These are phyloP conservation scores for Spinus pinus DNA, from an alignment of 2,797 vertebrate genomes.

Conservation along the genomic window DNA sequence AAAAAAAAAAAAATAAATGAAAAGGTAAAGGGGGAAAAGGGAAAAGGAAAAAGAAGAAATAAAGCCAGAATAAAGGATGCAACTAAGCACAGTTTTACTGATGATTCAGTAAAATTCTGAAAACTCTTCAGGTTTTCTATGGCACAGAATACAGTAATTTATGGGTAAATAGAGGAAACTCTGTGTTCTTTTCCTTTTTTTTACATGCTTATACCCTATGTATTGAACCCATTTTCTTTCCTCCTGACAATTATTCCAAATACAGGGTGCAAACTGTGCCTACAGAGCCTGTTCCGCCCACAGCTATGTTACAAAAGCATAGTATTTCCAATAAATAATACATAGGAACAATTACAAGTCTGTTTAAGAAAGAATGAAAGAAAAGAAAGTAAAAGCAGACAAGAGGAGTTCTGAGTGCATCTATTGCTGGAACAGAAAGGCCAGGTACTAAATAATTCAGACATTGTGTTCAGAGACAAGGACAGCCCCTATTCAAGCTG, in stretches of 20 bases:
- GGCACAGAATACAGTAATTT: background rate
- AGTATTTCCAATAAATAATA: slow-evolving; percentile 11
- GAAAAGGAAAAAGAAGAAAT: background rate
- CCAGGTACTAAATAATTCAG: slow-evolving; percentile 13
- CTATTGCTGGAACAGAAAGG: background rate
- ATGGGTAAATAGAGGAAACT: background rate
- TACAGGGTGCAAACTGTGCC: background rate
- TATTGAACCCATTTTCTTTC: background rate
- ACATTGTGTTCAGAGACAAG: background rate
- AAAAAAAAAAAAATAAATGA: rapidly evolving
- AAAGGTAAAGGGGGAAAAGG: background rate
- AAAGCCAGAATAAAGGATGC: background rate
- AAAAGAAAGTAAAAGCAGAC: background rate
- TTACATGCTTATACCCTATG: background rate
- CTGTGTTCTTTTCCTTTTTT: background rate
- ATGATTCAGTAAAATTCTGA: background rate
- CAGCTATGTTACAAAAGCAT: background rate
- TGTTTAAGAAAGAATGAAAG: background rate
- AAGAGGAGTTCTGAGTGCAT: background rate
- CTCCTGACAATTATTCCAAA: background rate
- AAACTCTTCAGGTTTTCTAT: background rate
- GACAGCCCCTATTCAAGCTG: background rate
- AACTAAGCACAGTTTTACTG: background rate
- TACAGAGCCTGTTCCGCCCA: background rate
- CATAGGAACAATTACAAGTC: background rate